Evolutionary conservation across 1,140 invertebrate species (phyloP).

Genomic region (Neuroterus valhalla): DNA sequence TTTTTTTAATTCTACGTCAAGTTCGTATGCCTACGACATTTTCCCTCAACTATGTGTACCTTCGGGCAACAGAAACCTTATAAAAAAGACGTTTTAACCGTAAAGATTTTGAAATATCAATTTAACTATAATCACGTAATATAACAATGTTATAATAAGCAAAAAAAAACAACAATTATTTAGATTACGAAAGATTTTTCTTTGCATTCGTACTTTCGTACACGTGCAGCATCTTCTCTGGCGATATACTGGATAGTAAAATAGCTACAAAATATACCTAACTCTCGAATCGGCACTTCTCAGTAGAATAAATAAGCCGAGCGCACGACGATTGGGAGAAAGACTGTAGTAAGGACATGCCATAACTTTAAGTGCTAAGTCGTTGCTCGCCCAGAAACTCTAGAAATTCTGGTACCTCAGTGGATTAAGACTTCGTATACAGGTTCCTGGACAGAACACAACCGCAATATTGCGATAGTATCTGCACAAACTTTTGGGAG

Average conservation of each 20-base stretch:
- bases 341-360: slow-evolving; percentile 36
- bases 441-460: neutral
- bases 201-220: slow-evolving; percentile 42
- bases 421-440: slow-evolving; percentile 9
- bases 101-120: slow-evolving; percentile 50
- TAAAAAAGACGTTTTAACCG: slow-evolving; percentile 47
- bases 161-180: slow-evolving; percentile 50
- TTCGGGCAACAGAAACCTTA: slow-evolving; percentile 39
- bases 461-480: neutral
- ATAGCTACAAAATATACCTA: slow-evolving; percentile 42
- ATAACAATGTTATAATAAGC: slow-evolving; percentile 48
- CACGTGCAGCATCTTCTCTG: slow-evolving; percentile 28
- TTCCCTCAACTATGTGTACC: slow-evolving; percentile 24
- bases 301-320: slow-evolving; percentile 31
- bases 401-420: slow-evolving; percentile 34
- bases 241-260: slow-evolving; percentile 32
- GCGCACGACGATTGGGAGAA: slow-evolving; percentile 36
- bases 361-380: slow-evolving; percentile 40
- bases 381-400: slow-evolving; percentile 38
- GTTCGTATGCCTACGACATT: neutral
- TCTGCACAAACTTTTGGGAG: slow-evolving; percentile 32
- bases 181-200: slow-evolving; percentile 50
- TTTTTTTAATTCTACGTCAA: neutral
- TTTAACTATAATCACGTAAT: slow-evolving; percentile 49
- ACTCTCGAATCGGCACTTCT: slow-evolving; percentile 40